Evolutionary conservation across 2,797 vertebrate species (phyloP).

Genomic region (Cirrhinus mrigala): DNA sequence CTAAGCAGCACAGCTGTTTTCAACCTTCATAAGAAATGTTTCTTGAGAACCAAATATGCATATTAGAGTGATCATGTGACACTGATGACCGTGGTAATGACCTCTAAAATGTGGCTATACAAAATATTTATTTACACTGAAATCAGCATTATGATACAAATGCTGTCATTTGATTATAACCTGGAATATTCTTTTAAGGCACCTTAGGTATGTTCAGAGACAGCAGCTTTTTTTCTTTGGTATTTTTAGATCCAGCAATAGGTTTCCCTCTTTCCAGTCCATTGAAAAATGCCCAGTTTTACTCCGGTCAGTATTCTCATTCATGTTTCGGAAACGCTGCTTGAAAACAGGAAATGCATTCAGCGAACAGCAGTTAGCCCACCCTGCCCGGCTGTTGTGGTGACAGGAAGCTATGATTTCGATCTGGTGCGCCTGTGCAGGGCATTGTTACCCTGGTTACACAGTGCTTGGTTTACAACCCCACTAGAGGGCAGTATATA

Average conservation of each 20-base stretch:
- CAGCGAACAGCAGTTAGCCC: slow-evolving; percentile 46
- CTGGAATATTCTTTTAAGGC: not conserved
- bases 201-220: not conserved
- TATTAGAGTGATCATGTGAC: not conserved
- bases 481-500: slow-evolving; percentile 54
- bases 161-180: not conserved
- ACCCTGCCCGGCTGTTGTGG: slow-evolving; percentile 54
- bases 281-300: slow-evolving; percentile 51
- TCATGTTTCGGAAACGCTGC: slow-evolving; percentile 62
- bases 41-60: not conserved
- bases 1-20: not conserved
- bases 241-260: slow-evolving; percentile 15
- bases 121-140: not conserved
- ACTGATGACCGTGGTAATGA: not conserved
- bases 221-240: not conserved
- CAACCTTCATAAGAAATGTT: not conserved
- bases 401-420: slow-evolving; percentile 62
- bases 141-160: no score
- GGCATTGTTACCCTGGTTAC: slow-evolving; percentile 44
- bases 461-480: not conserved
- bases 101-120: no score
- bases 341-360: slow-evolving; percentile 69
- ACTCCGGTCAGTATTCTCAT: slow-evolving; percentile 53
- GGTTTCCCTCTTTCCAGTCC: not conserved
- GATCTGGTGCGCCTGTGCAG: slow-evolving; percentile 10